Percentiles rank a stretch among this genome's conserved stretches.
Conservation (phyloP, 2,888 invertebrate genomes). For the Watsonalla cultraria region DNA sequence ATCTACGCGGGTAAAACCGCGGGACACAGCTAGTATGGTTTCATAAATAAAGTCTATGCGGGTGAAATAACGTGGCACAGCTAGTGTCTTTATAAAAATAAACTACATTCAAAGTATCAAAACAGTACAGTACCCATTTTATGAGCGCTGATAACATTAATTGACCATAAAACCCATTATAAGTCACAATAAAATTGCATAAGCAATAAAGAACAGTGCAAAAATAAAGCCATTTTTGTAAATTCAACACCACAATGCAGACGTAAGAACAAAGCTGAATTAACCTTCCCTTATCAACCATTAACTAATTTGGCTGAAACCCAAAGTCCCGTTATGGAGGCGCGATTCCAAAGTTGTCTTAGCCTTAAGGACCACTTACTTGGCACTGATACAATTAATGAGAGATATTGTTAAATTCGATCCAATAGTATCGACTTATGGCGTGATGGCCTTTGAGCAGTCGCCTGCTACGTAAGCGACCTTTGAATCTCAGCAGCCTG, state of each 20-base stretch:
- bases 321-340: slow-evolving; percentile 40
- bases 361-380: slow-evolving; percentile 34
- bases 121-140: neutral
- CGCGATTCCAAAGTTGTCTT: slow-evolving; percentile 29
- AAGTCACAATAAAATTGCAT: slow-evolving; percentile 12
- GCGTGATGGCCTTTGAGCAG: too few relatives aligned
- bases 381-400: slow-evolving; percentile 31
- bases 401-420: slow-evolving; percentile 3
- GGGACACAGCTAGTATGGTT: too few relatives aligned
- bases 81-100: too few relatives aligned
- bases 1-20: too few relatives aligned
- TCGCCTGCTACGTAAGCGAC: too few relatives aligned
- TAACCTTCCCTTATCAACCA: slow-evolving; percentile 60
- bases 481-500: too few relatives aligned
- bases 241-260: slow-evolving; percentile 31
- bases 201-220: slow-evolving; percentile 26
- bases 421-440: neutral
- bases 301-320: slow-evolving; percentile 54
- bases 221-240: slow-evolving; percentile 20
- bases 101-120: slow-evolving; percentile 19
- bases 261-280: slow-evolving; percentile 45
- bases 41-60: too few relatives aligned
- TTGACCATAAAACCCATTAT: neutral
- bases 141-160: slow-evolving; percentile 9
- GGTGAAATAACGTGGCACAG: too few relatives aligned